Conservation (phyloP, 2,888 invertebrate genomes). For the Pherbina coryleti region DNA sequence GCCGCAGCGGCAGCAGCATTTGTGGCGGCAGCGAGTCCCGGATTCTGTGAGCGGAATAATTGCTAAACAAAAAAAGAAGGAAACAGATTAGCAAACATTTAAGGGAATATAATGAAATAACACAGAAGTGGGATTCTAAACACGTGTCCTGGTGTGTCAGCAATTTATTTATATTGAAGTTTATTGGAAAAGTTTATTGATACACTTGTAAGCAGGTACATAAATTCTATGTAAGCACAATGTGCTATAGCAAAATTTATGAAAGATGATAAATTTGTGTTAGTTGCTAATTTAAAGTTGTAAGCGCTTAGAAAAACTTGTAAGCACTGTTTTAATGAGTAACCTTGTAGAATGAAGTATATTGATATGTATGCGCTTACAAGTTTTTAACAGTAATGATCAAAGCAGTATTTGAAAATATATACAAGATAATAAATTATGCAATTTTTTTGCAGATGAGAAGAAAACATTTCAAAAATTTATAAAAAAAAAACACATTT, state of each 20-base stretch:
- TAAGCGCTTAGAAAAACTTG: neutral
- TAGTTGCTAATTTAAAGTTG: neutral
- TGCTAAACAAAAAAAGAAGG: slow-evolving; percentile 73
- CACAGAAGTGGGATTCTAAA: neutral
- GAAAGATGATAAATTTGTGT: no score
- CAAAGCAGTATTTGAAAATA: no score
- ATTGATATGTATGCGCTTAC: neutral
- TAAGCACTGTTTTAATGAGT: neutral
- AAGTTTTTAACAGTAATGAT: neutral
- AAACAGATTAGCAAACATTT: neutral
- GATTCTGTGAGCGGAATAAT: slow-evolving; percentile 89
- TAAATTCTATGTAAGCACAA: no score
- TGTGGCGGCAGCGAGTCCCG: slow-evolving; percentile 76
- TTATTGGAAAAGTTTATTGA: no score
- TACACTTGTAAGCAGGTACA: no score
- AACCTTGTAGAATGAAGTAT: neutral
- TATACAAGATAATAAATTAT: no score
- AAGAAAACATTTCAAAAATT: no score
- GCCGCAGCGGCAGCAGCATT: slow-evolving; percentile 67
- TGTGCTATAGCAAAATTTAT: no score
- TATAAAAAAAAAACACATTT: no score
- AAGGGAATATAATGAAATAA: neutral
- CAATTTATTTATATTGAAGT: no score
- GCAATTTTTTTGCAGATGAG: no score
- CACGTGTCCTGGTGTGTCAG: neutral